Evolutionary conservation across 2,797 vertebrate species (phyloP).

Genomic region (Molossus alvarezi): DNA sequence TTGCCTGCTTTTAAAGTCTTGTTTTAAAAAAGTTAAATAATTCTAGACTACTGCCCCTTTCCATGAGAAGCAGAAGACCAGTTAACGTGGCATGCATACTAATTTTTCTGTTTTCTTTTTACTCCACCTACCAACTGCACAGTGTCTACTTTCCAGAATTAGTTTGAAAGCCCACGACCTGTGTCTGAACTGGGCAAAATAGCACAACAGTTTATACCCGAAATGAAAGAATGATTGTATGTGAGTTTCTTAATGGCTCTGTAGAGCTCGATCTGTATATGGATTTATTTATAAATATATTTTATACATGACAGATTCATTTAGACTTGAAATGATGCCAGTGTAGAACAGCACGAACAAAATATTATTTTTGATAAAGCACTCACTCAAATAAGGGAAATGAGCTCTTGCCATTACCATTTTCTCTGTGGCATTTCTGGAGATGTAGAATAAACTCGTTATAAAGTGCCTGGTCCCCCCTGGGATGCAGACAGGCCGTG

Average conservation of each 20-base stretch:
- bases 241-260: constrained; percentile 35
- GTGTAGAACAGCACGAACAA: constrained; percentile 41
- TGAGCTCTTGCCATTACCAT: constrained; percentile 58
- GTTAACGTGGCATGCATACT: constrained; percentile 23
- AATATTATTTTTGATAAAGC: constrained; percentile 57
- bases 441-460: constrained; percentile 33
- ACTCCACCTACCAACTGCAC: constrained; percentile 46
- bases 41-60: constrained; percentile 47
- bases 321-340: constrained; percentile 53
- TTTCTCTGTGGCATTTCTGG: constrained; percentile 33
- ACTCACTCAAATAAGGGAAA: constrained; percentile 56
- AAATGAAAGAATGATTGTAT: constrained; percentile 79
- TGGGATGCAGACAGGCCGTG: neutral
- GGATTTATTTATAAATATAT: constrained; percentile 68
- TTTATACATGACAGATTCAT: constrained; percentile 66
- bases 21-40: neutral
- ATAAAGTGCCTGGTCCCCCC: constrained; percentile 14
- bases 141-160: constrained; percentile 78
- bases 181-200: constrained; percentile 69
- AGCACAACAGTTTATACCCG: constrained; percentile 64
- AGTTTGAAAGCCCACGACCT: constrained; percentile 72
- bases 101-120: constrained; percentile 75
- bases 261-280: constrained; percentile 11
- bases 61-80: constrained; percentile 27
- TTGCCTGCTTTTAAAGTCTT: constrained; percentile 54